Conservation (phyloP, 2,888 invertebrate species). For the Heliconius ismenius region DNA sequence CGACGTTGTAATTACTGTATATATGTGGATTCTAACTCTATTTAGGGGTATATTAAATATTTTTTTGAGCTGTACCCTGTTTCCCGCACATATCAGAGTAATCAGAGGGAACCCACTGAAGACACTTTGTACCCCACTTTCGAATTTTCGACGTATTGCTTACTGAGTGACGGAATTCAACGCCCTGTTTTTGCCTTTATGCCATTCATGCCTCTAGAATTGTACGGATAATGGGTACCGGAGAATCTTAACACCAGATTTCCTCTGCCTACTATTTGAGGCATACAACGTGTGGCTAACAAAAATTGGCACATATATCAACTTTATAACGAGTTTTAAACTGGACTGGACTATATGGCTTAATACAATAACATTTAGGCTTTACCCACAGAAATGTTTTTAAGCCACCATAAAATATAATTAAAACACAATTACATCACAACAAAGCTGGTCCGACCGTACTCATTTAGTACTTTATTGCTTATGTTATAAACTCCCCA, state of each 20-base stretch:
- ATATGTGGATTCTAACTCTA: too few species aligned
- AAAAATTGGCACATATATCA: too few species aligned
- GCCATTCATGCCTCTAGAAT: too few species aligned
- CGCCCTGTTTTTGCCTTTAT: too few species aligned
- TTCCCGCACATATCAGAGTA: too few species aligned
- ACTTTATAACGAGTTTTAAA: not conserved
- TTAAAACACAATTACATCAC: slow-evolving; percentile 21
- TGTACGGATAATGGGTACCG: not conserved
- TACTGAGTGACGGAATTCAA: too few species aligned
- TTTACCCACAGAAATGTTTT: slow-evolving; percentile 12
- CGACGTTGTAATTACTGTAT: too few species aligned
- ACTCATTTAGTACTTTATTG: slow-evolving; percentile 17
- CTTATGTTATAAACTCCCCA: slow-evolving; percentile 1
- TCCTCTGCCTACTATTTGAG: not conserved
- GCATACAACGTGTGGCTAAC: not conserved
- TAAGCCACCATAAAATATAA: slow-evolving; percentile 20
- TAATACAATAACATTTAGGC: slow-evolving; percentile 14
- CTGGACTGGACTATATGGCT: slow-evolving; percentile 2
- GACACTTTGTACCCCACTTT: too few species aligned
- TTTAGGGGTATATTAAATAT: too few species aligned
- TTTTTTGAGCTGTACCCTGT: too few species aligned
- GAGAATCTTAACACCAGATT: not conserved
- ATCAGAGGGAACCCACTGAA: too few species aligned
- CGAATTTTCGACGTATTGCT: too few species aligned
- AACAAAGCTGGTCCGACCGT: slow-evolving; percentile 14